These are phyloP conservation scores for Esperia sulphurella DNA, from an alignment of 2,888 invertebrate species.

Conservation along the genomic window DNA sequence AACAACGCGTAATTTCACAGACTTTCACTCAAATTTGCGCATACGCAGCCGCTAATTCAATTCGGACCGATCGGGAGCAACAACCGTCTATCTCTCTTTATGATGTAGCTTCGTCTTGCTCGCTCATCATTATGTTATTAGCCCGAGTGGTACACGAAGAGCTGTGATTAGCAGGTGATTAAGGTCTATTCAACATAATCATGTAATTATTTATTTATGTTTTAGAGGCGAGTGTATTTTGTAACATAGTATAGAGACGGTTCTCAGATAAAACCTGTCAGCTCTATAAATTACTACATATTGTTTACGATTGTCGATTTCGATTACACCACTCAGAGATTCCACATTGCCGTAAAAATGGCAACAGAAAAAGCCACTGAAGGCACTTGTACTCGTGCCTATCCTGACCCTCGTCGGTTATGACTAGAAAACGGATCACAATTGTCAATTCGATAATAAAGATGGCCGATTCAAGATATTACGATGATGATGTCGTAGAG, in stretches of 20 bases:
- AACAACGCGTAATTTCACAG: constrained; percentile 12
- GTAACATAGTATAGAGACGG: constrained; percentile 39
- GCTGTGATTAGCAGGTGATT: constrained; percentile 75
- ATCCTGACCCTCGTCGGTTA: no score
- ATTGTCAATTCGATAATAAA: no score
- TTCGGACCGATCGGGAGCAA: constrained; percentile 20
- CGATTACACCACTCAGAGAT: no score
- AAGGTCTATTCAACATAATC: constrained; percentile 74
- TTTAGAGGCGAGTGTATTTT: constrained; percentile 71
- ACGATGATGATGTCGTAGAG: no score
- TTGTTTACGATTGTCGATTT: no score
- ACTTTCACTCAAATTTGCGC: constrained; percentile 33
- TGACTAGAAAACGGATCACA: no score
- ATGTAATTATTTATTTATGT: constrained; percentile 77
- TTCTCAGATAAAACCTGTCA: constrained; percentile 21
- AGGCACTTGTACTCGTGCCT: no score
- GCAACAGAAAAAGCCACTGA: no score
- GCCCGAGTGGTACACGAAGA: constrained; percentile 51
- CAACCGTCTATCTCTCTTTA: constrained; percentile 22
- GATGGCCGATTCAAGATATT: no score
- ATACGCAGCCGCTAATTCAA: constrained; percentile 28
- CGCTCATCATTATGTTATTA: constrained; percentile 71
- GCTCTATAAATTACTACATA: not conserved
- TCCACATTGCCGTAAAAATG: no score
- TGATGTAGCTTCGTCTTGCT: constrained; percentile 32